Conservation (phyloP, 2,888 invertebrate species). For the Eremobia ochroleuca region DNA sequence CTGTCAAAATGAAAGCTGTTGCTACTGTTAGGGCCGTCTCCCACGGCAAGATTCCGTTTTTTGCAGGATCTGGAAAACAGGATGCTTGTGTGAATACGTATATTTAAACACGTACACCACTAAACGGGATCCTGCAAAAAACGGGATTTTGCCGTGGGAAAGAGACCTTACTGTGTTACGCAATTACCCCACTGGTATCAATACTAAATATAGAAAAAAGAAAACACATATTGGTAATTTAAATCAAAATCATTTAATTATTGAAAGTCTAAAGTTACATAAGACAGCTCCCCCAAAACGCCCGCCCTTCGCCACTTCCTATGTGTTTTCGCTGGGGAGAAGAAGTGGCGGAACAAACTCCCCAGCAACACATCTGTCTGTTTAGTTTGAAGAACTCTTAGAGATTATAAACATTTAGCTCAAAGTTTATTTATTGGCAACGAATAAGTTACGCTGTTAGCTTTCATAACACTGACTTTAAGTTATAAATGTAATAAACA, state of each 20-base stretch:
- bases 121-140: no score
- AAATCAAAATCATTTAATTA: constrained; percentile 13
- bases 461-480: no score
- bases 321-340: constrained; percentile 28
- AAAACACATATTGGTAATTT: not conserved
- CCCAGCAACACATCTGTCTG: constrained; percentile 24
- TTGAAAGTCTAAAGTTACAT: not conserved
- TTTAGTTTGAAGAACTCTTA: constrained; percentile 28
- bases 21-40: no score
- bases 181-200: no score
- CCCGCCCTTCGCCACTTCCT: constrained; percentile 33
- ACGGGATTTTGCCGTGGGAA: no score
- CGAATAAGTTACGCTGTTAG: not conserved
- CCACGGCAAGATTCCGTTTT: no score
- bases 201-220: not conserved
- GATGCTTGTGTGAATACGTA: no score
- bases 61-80: no score
- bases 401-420: not conserved
- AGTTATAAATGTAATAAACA: no score
- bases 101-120: no score
- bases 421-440: not conserved
- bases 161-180: no score
- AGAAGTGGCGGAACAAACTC: constrained; percentile 33
- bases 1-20: no score
- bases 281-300: constrained; percentile 28